Conservation (phyloP, 2,113 vertebrate genomes). For the Trematomus loennbergii region DNA sequence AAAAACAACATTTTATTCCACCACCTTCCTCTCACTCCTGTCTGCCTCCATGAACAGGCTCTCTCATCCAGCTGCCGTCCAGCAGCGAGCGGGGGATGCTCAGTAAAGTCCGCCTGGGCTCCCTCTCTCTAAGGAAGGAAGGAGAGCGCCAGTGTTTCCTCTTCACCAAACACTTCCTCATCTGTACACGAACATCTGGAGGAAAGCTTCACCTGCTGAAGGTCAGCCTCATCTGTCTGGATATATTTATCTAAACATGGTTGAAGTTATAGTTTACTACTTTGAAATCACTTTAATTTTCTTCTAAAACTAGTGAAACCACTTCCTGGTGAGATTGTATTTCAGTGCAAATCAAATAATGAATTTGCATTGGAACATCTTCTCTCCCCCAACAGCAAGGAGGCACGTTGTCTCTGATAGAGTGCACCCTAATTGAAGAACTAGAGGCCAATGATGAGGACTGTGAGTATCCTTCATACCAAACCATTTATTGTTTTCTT, state of each 20-base stretch:
- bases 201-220: slow-evolving; percentile 97
- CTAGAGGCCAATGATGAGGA: slow-evolving; percentile 92
- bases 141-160: slow-evolving; percentile 96
- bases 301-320: not conserved
- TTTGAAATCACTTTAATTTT: not conserved
- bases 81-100: slow-evolving; percentile 95
- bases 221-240: slow-evolving; percentile 76
- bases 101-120: slow-evolving; percentile 95
- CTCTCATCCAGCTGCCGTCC: slow-evolving; percentile 95
- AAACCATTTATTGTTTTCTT: not conserved
- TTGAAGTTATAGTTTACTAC: no score
- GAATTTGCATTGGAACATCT: not conserved
- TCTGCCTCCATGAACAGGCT: slow-evolving; percentile 82
- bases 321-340: not conserved
- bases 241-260: no score
- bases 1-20: not conserved
- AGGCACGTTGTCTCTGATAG: slow-evolving; percentile 92
- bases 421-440: slow-evolving; percentile 94
- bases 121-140: slow-evolving; percentile 93
- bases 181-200: slow-evolving; percentile 95
- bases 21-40: not conserved
- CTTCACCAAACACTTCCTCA: slow-evolving; percentile 96
- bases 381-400: slow-evolving; percentile 87
- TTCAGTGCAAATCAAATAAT: not conserved
- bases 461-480: slow-evolving; percentile 84